These are phyloP conservation scores for Sebastes vulpes DNA, from an alignment of 2,797 vertebrate genomes.

Conservation along the genomic window DNA sequence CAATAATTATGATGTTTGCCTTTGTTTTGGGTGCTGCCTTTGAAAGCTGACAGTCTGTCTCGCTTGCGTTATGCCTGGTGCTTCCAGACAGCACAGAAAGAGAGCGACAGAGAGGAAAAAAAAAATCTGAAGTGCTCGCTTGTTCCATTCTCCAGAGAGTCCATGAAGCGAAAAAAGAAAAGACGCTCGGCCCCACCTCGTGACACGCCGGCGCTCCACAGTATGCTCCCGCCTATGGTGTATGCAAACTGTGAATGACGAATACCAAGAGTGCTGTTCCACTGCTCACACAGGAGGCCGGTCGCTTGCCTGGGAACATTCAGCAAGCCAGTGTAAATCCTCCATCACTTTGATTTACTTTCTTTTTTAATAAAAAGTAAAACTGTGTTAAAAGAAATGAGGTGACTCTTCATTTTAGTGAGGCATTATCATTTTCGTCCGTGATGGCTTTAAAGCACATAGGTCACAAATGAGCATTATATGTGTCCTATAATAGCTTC, in stretches of 20 bases:
- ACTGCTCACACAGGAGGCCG: constrained; percentile 57
- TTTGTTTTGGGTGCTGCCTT: constrained; percentile 4
- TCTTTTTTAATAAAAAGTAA: constrained; percentile 17
- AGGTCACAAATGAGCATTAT: neutral
- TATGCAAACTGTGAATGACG: constrained; percentile 73
- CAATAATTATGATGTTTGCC: constrained; percentile 44
- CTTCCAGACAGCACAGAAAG: constrained; percentile 40
- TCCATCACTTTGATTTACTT: constrained; percentile 37
- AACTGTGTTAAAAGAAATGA: constrained; percentile 1
- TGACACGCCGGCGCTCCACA: constrained; percentile 55
- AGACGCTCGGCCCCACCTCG: constrained; percentile 58
- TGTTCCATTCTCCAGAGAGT: constrained; percentile 52
- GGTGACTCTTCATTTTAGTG: neutral
- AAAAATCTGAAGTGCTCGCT: constrained; percentile 14
- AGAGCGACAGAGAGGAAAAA: neutral
- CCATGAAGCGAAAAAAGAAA: constrained; percentile 40
- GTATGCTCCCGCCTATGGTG: constrained; percentile 59
- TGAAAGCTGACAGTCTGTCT: constrained; percentile 45
- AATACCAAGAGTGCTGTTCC: constrained; percentile 62
- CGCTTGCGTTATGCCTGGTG: constrained; percentile 29
- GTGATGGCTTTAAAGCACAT: neutral
- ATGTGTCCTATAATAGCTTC: neutral
- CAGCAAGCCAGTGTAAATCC: constrained; percentile 48
- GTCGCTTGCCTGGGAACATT: constrained; percentile 56
- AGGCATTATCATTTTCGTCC: neutral